Percentiles rank a stretch among this genome's conserved stretches.
Evolutionary conservation across 2,888 invertebrate genomes (phyloP).

Genomic region (Mythimna pallens): DNA sequence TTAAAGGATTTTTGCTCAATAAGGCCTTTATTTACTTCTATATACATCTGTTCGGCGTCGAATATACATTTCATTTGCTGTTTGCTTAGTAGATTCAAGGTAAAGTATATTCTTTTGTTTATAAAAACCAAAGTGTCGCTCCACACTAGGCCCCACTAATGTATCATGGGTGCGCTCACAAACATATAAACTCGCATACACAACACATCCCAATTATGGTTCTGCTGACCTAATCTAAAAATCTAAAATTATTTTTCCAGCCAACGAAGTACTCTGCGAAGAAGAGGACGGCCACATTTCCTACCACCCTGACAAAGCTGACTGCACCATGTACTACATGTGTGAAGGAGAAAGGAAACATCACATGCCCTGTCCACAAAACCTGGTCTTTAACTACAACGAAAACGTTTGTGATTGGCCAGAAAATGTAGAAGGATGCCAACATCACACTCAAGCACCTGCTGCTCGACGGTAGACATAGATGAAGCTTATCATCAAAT

Average conservation of each 20-base stretch:
- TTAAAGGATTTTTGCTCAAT: no score
- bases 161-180: no score
- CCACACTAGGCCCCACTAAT: no score
- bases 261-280: constrained; percentile 96
- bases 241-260: constrained; percentile 83
- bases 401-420: constrained; percentile 99
- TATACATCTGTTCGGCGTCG: not conserved
- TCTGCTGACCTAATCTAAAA: not conserved
- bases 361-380: constrained; percentile 98
- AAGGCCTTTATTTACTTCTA: no score
- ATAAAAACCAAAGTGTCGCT: no score
- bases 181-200: no score
- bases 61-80: not conserved
- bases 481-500: constrained; percentile 43
- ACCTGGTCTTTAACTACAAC: constrained; percentile 97
- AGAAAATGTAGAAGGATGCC: constrained; percentile 97
- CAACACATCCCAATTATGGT: no score
- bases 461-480: constrained; percentile 82
- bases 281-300: constrained; percentile 99
- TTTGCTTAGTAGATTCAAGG: not conserved
- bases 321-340: constrained; percentile 98
- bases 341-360: constrained; percentile 98
- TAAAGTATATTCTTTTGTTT: no score
- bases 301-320: constrained; percentile 97
- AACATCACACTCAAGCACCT: constrained; percentile 88